Percentiles rank a stretch among this genome's conserved stretches.
These are phyloP conservation scores for Siniperca knerii DNA, from an alignment of 2,113 vertebrate genomes.

Conservation along the genomic window DNA sequence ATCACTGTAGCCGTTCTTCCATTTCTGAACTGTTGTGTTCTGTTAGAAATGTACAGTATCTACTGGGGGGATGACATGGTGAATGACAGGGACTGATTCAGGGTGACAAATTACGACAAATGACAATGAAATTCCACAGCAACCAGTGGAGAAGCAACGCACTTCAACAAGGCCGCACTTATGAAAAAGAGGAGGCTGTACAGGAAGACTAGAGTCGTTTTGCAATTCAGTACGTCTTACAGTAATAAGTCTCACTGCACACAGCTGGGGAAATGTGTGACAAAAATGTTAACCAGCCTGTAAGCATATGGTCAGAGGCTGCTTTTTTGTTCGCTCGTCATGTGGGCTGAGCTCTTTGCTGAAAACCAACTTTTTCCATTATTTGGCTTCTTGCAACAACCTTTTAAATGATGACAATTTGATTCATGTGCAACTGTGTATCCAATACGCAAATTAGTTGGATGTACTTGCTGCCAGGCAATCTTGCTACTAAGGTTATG, in stretches of 20 bases:
- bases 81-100: slow-evolving; percentile 13
- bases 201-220: background rate
- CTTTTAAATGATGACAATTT: background rate
- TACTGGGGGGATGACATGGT: background rate
- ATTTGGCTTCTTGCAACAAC: background rate
- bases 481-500: background rate
- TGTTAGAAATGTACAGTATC: background rate
- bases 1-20: too few relatives aligned
- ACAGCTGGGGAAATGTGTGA: background rate
- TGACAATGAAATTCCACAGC: slow-evolving; percentile 50
- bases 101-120: slow-evolving; percentile 32
- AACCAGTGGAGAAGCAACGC: background rate
- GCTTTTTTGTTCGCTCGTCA: background rate
- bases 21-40: background rate
- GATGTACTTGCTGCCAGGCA: background rate
- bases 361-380: background rate
- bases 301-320: background rate
- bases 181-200: background rate
- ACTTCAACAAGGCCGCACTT: slow-evolving; percentile 6
- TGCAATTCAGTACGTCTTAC: background rate
- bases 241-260: background rate
- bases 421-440: background rate
- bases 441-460: background rate
- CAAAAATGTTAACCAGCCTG: background rate
- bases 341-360: too few relatives aligned